Evolutionary conservation across 2,113 vertebrate genomes (phyloP), one percentile per base, ranked within the genome.

Genomic region (Trichomycterus rosablanca): DNA sequence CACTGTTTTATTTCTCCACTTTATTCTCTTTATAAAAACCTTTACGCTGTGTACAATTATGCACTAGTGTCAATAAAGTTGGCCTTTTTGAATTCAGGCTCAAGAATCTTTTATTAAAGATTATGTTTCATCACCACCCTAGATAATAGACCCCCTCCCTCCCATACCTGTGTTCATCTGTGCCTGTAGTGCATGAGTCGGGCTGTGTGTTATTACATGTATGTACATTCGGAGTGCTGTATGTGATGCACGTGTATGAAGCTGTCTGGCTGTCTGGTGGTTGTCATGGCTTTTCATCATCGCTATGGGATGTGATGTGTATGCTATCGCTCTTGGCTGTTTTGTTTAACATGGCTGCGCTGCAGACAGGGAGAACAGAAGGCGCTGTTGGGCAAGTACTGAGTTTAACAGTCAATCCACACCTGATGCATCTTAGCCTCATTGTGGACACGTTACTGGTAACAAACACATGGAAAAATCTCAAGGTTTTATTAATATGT

Each of bases 1-100:
- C 24, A 19, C 57, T 69, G 40, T 56, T 63, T 48, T 55, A 16
- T 37, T 42, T 70, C 56, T 59, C 32, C 42, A 35, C 43, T 56
- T 30, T 67, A 55, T 66, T 16, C 62, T 63, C 64, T 67, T 50
- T 68, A 50, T 62, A 46, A 54, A 42, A 44, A 68, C 79, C 83
- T 82, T 83, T 80, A 82, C 68, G 72, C 78, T 91, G 89, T 91
- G 84, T 85, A 71, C 74, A 73, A 77, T 81, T 89, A 77, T 89
- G 80, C 87, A 83, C 82, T 85, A 83, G 85, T 87, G 88, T 91
- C 85, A 92, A 92, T 92, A 92, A 91, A 92, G 89, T 87, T 89
- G 90, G 84, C 87, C 88, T 89, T 85, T 87, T 84, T 85, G 84
- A 87, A 89, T 88, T 75, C 73, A 86, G 74, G 52, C 86, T 87